Evolutionary conservation across 2,888 invertebrate species (phyloP), one percentile per base, ranked within the genome.

Genomic region (Ormyrus rosae): DNA sequence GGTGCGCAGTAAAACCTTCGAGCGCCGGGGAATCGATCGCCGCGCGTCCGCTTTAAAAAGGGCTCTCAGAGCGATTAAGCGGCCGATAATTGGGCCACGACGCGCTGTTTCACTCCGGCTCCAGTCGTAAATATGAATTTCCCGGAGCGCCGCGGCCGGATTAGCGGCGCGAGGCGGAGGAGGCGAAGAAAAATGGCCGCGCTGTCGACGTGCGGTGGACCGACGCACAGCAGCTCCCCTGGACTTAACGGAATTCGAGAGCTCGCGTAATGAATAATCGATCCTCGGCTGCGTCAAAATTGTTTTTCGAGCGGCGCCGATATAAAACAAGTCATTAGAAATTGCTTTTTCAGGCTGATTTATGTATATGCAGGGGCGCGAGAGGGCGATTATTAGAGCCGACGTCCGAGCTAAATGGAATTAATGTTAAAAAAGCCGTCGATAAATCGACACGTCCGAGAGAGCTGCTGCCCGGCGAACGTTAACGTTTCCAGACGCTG

Each of bases 281-380:
- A 75, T 75, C 67, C 51, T 50, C 34, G 51, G 45, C 55, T n/a
- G 11, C 60, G 67, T 67, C 67, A 51, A 75, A 75, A 65, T 34
- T 75, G 67, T 75, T 75, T 75, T 75, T 45, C 65, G 10, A 45
- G 45, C 45, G 34, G 60, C 51, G 34, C 46, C 60, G 60, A 75
- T 75, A 34, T 34, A 67, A 75, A 75, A 60, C 74, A 67, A 75
- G 67, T 75, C 67, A 67, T 75, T 67, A 75, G 67, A 75, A 75
- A 75, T 75, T 67, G 67, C 74, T 75, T 67, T 75, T 75, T 75
- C 74, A 67, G 50, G 65, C 11, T 13, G 13, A 48, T 34, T 5
- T 4, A 9, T 13, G 58, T 50, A 8, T n/a, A 6, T 46, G 19
- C 5, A n/a, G 64, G 45, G 34, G 7, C 8, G 6, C 1, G 13